These are phyloP conservation scores for Dolomedes plantarius DNA, from an alignment of 2,888 invertebrate species.

Conservation along the genomic window DNA sequence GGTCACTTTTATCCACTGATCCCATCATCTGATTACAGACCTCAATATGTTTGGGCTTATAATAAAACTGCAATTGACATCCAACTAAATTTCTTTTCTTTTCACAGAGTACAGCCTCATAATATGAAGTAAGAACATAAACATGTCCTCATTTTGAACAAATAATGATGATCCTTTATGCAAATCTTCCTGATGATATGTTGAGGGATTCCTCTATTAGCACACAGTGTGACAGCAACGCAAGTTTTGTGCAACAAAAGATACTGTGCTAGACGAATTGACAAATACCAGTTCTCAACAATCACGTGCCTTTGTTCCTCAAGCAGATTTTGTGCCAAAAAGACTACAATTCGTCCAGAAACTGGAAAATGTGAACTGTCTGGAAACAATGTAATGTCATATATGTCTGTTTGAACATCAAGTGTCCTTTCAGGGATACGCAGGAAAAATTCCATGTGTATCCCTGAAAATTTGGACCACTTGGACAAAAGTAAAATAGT, in stretches of 20 bases:
- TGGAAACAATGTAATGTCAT: not conserved
- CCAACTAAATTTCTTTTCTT: not conserved
- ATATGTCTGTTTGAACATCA: too few relatives aligned
- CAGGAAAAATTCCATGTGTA: not conserved
- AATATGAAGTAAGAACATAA: not conserved
- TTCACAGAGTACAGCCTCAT: not conserved
- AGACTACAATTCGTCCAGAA: not conserved
- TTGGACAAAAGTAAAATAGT: not conserved
- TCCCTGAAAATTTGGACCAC: not conserved
- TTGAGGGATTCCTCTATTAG: not conserved
- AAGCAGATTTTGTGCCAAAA: not conserved
- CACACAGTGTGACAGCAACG: not conserved
- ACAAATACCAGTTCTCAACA: constrained; percentile 8
- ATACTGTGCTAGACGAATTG: not conserved
- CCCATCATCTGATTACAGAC: not conserved
- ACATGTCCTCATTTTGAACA: not conserved
- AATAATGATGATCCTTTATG: not conserved
- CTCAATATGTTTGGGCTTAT: not conserved
- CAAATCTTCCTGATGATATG: not conserved
- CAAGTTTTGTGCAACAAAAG: not conserved
- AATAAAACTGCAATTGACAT: not conserved
- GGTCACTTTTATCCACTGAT: constrained; percentile 3
- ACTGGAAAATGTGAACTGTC: not conserved
- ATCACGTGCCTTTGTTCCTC: not conserved
- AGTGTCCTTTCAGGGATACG: not conserved